phyloP scores from a whole-genome alignment of 1,140 invertebrate genomes.

The Charaxes varanes region DNA sequence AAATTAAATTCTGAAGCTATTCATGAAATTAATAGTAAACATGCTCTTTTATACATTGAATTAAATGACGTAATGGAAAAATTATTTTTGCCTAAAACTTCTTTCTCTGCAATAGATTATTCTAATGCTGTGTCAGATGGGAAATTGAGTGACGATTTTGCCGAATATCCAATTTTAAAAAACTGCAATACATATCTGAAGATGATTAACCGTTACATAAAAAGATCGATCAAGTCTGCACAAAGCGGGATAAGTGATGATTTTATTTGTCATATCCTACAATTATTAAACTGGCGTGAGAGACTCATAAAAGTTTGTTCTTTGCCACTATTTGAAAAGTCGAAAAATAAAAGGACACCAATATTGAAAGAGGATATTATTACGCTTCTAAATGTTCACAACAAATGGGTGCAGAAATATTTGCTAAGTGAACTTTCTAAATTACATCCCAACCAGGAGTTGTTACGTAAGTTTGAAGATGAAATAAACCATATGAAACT shows the following conservation, averaged over 20 bases:
- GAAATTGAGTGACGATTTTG: slow-evolving; percentile 60
- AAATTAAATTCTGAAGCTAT: slow-evolving; percentile 19
- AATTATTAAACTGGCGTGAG: slow-evolving; percentile 64
- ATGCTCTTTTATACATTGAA: slow-evolving; percentile 40
- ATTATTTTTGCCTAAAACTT: slow-evolving; percentile 11
- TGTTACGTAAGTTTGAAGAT: slow-evolving; percentile 26
- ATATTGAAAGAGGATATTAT: slow-evolving; percentile 59
- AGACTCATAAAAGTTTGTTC: slow-evolving; percentile 61
- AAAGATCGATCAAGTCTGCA: slow-evolving; percentile 35
- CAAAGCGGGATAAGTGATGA: slow-evolving; percentile 31
- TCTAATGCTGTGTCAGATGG: slow-evolving; percentile 44
- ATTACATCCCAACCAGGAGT: slow-evolving; percentile 20
- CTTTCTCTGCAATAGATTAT: slow-evolving; percentile 54
- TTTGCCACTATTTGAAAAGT: slow-evolving; percentile 38
- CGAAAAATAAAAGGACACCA: slow-evolving; percentile 43
- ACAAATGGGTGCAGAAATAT: slow-evolving; percentile 75
- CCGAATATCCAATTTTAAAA: slow-evolving; percentile 70
- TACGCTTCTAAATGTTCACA: slow-evolving; percentile 67
- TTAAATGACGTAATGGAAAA: slow-evolving; percentile 29
- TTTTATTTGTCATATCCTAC: slow-evolving; percentile 32
- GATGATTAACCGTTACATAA: slow-evolving; percentile 49
- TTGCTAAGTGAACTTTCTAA: slow-evolving; percentile 49
- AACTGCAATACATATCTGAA: slow-evolving; percentile 57
- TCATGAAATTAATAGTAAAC: slow-evolving; percentile 32
- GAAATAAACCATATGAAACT: slow-evolving; percentile 24